Evolutionary conservation across 2,888 invertebrate species (phyloP).

Genomic region (Oxytorus armatus): DNA sequence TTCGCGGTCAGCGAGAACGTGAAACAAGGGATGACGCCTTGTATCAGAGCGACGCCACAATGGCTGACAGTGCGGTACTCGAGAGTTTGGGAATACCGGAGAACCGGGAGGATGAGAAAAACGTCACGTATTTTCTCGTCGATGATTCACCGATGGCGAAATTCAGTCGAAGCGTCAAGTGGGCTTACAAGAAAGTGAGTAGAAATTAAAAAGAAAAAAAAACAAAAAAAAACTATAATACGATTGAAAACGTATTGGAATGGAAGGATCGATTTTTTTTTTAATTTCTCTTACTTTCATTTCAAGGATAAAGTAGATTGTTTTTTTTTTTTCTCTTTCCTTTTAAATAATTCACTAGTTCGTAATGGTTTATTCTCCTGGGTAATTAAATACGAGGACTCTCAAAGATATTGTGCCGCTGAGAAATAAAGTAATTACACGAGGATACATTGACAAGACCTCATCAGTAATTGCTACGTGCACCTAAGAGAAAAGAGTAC

Average conservation of each 20-base stretch:
- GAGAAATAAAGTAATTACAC: slow-evolving; percentile 39
- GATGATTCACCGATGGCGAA: slow-evolving; percentile 80
- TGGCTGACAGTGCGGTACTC: slow-evolving; percentile 35
- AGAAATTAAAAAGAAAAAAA: slow-evolving; percentile 24
- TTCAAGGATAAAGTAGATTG: too few species aligned
- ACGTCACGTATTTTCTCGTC: slow-evolving; percentile 77
- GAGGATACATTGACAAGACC: slow-evolving; percentile 41
- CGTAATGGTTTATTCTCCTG: too few species aligned
- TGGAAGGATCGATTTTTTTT: too few species aligned
- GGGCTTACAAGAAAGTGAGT: slow-evolving; percentile 81
- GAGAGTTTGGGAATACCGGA: slow-evolving; percentile 41
- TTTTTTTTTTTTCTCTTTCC: too few species aligned
- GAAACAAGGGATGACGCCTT: slow-evolving; percentile 2
- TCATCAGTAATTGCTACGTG: slow-evolving; percentile 53
- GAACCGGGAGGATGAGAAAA: slow-evolving; percentile 66
- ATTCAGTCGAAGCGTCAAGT: slow-evolving; percentile 78
- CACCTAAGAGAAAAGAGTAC: slow-evolving; percentile 38
- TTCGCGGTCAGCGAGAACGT: background rate
- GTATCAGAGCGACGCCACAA: slow-evolving; percentile 51
- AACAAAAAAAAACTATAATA: background rate
- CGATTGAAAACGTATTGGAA: background rate
- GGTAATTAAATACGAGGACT: slow-evolving; percentile 8
- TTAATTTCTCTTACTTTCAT: too few species aligned
- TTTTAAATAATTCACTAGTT: too few species aligned
- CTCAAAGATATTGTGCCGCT: slow-evolving; percentile 23